Percentiles rank a stretch among this genome's conserved stretches.
Conservation (phyloP, 2,113 vertebrate species). For the Menidia beryllina region DNA sequence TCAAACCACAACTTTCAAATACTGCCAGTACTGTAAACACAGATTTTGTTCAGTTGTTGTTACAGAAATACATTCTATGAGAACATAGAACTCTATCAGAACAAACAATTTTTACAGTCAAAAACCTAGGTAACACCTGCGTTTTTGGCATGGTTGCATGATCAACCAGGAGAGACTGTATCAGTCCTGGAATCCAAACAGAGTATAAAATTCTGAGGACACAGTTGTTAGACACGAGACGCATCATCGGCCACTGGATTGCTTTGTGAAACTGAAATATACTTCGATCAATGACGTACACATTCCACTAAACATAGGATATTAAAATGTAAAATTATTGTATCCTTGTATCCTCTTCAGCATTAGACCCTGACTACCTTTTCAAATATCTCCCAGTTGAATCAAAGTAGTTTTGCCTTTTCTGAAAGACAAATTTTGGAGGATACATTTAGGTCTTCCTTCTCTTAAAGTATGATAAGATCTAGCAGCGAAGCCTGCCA, state of each 20-base stretch:
- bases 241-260: neutral
- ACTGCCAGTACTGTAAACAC: neutral
- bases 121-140: neutral
- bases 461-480: neutral
- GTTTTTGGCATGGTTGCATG: neutral
- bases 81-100: neutral
- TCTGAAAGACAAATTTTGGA: no score
- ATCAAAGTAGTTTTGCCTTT: no score
- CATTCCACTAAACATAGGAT: neutral
- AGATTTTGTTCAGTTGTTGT: neutral
- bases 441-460: neutral
- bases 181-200: no score
- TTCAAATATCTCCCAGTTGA: no score
- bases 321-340: neutral
- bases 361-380: no score
- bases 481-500: neutral
- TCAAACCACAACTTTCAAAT: neutral
- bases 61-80: neutral
- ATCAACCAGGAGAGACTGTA: neutral
- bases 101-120: no score
- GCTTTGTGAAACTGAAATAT: neutral
- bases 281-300: neutral
- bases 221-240: no score
- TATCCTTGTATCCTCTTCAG: no score
- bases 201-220: no score